Evolutionary conservation across 1,140 invertebrate species (phyloP), one percentile per base, ranked within the genome.

Genomic region (Trialeurodes vaporariorum): DNA sequence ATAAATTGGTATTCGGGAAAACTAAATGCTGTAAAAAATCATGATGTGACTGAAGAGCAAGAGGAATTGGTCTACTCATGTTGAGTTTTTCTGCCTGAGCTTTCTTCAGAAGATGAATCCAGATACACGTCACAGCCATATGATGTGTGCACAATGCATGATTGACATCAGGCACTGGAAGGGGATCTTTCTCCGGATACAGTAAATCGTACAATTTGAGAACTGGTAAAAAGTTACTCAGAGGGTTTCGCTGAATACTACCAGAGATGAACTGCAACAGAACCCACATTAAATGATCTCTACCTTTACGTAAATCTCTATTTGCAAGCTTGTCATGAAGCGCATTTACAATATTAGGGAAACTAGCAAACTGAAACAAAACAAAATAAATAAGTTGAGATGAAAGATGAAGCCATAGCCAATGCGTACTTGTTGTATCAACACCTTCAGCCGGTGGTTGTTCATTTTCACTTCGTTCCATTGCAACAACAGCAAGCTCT

Each of bases 301-400:
- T 80, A 0, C 94, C 94, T 79, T 93, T 93, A 63, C 88, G 84
- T 73, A 94, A 83, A 75, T 93, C 91, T 72, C 86, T 82, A 9
- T 87, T 86, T 27, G 88, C 85, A 11, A 96, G 78, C 87, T 90
- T 68, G 66, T 92, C 89, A 78, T 95, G 90, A 25, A 98, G 82
- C 0, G 89, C 87, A 77, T 89, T 85, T 0, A 98, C 92, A 74
- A 98, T 92, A 73, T 92, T 93, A 27, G 92, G 90, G 76, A 98
- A 98, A 71, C 87, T 91, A 0, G 93, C 92, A 78, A 94, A 95
- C 76, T 96, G 93, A 75, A 95, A 96, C 0, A 98, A 81, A 26
- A 97, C 92, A 80, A 98, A 94, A 80, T 96, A 97, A 68, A 98
- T 98, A 0, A 98, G 81, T 77, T 98, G 94, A 21, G 92, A 94